Evolutionary conservation across 2,113 vertebrate genomes (phyloP), one percentile per base, ranked within the genome.

Genomic region (Oncorhynchus nerka): DNA sequence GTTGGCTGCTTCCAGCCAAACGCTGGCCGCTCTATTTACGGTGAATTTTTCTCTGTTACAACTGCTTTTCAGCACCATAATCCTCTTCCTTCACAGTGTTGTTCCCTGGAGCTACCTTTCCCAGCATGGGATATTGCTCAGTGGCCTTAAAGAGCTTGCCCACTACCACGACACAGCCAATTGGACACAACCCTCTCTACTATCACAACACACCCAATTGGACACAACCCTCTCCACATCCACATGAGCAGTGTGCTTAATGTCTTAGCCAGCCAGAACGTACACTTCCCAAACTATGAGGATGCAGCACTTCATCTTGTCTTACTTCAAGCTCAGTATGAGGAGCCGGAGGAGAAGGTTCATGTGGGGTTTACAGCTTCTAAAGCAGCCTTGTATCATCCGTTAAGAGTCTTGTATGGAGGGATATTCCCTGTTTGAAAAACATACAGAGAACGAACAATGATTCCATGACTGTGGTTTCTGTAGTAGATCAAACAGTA

Each of bases 41-140:
- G 72, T 73, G 72, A 49, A 80, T 82, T 79, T 78, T 73, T 62
- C 39, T 62, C 66, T 20, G 81, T 81, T 78, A 73, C 45, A 55
- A 70, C 12, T 66, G 73, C 74, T 62, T 70, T 76, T 55, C 66
- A 55, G 70, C 57, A 4, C 77, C 71, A 66, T 45, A 45, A 81
- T 77, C 71, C 67, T 62, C 55, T 66, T 57, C 15, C 67, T 79
- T 69, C 59, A 74, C 67, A 59, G 75, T 69, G 13, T 55, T 32
- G n/a, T 39, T 76, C 32, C 74, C 75, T 34, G 62, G 49, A 70
- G 70, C 71, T 16, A 65, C 64, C 49, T 34, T 71, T 75, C 74
- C n/a, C 76, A 75, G 71, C 68, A 67, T 45, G 55, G 48, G 66
- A 68, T 74, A 49, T 70, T 75, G 70, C 57, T 78, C 24, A 45